Conservation (phyloP, 2,888 invertebrate genomes). For the Diaprepes abbreviatus region DNA sequence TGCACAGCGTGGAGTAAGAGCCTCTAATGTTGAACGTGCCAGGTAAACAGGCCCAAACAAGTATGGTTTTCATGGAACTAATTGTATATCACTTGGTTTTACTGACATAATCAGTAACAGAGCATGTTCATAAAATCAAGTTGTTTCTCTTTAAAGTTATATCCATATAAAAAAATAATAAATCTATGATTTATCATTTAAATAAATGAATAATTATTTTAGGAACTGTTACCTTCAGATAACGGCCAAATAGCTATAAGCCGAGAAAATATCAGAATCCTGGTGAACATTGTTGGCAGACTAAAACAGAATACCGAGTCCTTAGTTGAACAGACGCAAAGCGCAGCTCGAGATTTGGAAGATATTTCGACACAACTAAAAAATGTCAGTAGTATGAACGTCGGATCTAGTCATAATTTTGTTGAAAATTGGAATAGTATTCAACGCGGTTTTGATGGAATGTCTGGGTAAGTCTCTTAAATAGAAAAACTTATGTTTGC, state of each 20-base stretch:
- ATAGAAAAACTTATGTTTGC: not conserved
- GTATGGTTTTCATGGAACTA: too few relatives aligned
- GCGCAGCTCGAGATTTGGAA: conserved; percentile 70
- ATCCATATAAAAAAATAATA: too few relatives aligned
- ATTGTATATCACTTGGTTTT: too few relatives aligned
- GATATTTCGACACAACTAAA: conserved; percentile 71
- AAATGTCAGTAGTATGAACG: conserved; percentile 64
- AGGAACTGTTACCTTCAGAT: conserved; percentile 72
- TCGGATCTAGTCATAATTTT: conserved; percentile 57
- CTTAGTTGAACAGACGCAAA: conserved; percentile 63
- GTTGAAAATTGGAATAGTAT: conserved; percentile 68
- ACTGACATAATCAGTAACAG: too few relatives aligned
- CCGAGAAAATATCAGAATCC: conserved; percentile 71
- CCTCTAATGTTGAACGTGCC: too few relatives aligned
- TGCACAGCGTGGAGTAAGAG: too few relatives aligned
- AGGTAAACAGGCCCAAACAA: too few relatives aligned
- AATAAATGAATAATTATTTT: too few relatives aligned
- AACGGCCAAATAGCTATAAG: conserved; percentile 72
- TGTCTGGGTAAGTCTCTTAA: conserved; percentile 66
- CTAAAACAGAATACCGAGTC: conserved; percentile 71
- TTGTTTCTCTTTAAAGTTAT: too few relatives aligned
- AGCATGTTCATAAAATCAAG: too few relatives aligned
- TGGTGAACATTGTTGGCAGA: conserved; percentile 70
- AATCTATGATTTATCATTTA: too few relatives aligned
- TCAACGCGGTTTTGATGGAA: conserved; percentile 70